A percentile compares a stretch with the other conserved stretches of the same genome.
phyloP scores from a whole-genome alignment of 2,888 invertebrate species.

The Drosophila trichaetosa region DNA sequence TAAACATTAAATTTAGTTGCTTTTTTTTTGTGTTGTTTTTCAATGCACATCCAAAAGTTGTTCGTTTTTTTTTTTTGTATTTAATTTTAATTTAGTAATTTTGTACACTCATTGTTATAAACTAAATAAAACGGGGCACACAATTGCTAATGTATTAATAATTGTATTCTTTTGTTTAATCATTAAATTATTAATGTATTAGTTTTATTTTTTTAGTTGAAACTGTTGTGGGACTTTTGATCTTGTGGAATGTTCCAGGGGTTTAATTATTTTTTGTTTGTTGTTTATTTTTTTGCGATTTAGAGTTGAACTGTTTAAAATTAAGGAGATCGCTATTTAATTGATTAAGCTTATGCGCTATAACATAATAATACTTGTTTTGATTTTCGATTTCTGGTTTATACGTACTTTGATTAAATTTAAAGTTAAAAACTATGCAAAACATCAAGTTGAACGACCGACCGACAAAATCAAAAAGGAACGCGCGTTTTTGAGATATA shows the following conservation, averaged over 20 bases:
- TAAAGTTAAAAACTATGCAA: slow-evolving; percentile 37
- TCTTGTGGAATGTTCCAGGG: slow-evolving; percentile 68
- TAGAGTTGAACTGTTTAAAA: slow-evolving; percentile 52
- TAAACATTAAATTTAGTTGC: slow-evolving; percentile 81
- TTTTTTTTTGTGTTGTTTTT: slow-evolving; percentile 18
- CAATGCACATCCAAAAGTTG: slow-evolving; percentile 61
- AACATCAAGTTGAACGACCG: slow-evolving; percentile 38
- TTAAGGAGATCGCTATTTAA: slow-evolving; percentile 75
- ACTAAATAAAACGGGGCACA: slow-evolving; percentile 78
- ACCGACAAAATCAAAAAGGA: slow-evolving; percentile 42
- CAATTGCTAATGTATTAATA: slow-evolving; percentile 62
- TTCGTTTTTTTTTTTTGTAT: slow-evolving; percentile 40
- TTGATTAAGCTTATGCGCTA: slow-evolving; percentile 65
- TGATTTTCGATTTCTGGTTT: slow-evolving; percentile 30
- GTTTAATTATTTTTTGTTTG: slow-evolving; percentile 27
- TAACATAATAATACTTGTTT: slow-evolving; percentile 77
- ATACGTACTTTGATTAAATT: slow-evolving; percentile 12
- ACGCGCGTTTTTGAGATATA: slow-evolving; percentile 46
- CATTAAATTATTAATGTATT: slow-evolving; percentile 35
- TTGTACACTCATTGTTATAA: slow-evolving; percentile 54
- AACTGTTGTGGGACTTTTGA: slow-evolving; percentile 34
- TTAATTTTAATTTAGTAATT: slow-evolving; percentile 40
- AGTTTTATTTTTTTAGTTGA: slow-evolving; percentile 14
- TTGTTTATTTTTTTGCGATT: slow-evolving; percentile 16
- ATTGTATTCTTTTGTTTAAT: slow-evolving; percentile 35